Base-by-base conservation (phyloP, 1,140 invertebrate species). In the Trichonephila clavata region DNA sequence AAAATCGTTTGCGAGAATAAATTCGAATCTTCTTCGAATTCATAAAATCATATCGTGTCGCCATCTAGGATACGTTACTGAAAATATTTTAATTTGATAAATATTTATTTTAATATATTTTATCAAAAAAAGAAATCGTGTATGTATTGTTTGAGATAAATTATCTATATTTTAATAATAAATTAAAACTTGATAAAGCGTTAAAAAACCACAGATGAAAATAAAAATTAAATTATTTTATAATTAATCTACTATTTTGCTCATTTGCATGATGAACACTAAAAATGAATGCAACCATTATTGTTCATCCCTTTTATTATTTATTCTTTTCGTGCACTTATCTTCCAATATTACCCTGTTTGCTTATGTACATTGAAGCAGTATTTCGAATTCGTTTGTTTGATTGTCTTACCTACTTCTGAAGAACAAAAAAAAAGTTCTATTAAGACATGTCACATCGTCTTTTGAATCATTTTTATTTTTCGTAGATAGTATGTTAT, bases 351-450 rank as follows among this genome's bases (percentile, higher is more conserved):
- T 77, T 39, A 77, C 71, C 5, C 4, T 39, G 18, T 32, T 32
- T 77, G 71, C 16, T 32, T 18, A 77, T 77, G 71, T 77, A 77
- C 71, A 77, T 77, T 77, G 71, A 77, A 77, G 71, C 71, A 18
- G 18, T 39, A 27, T 24, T 68, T 68, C 65, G 1, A 21, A 68
- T 68, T 24, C n/a, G 0, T 27, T 13, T 24, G 10, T 24, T 2
- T 21, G n/a, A 27, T 13, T 24, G 7, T n/a, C 10, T 24, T 10
- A 21, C 50, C 50, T 50, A 50, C 7, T n/a, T n/a, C n/a, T n/a
- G n/a, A 68, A 27, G n/a, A 24, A 24, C 0, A 68, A n/a, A 8
- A n/a, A 68, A 68, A 24, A 24, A 10, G 18, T 39, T 32, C 1
- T 32, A 20, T 32, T 32, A 77, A 77, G 27, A 77, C 71, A 77